Evolutionary conservation across 2,797 vertebrate genomes (phyloP).

Genomic region (Melanotaenia trifasciata): DNA sequence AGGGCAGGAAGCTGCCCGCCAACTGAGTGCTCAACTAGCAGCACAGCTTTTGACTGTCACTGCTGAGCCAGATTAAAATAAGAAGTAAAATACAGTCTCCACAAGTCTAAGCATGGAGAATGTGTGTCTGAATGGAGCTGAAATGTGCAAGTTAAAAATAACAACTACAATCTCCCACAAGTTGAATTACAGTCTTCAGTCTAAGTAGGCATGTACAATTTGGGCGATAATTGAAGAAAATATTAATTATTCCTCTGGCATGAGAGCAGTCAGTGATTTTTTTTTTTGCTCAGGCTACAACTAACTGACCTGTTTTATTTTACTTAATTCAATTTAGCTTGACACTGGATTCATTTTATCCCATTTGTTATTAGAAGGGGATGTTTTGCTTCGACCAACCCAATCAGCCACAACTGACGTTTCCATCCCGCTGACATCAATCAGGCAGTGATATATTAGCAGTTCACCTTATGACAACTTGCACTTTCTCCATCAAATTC

Average conservation of each 20-base stretch:
- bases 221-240: neutral
- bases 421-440: neutral
- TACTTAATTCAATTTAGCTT: neutral
- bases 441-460: neutral
- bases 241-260: conserved; percentile 1
- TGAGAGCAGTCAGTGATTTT: neutral
- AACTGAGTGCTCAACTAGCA: conserved; percentile 16
- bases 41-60: conserved; percentile 15
- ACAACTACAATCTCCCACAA: neutral
- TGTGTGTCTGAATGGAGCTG: neutral
- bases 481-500: neutral
- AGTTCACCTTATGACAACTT: neutral
- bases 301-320: neutral
- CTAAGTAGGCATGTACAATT: neutral
- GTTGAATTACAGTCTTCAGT: neutral
- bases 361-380: neutral
- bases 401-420: neutral
- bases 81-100: conserved; percentile 2
- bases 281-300: neutral
- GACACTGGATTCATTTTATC: neutral
- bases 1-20: conserved; percentile 33
- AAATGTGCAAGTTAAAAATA: neutral
- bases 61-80: neutral
- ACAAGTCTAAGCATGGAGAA: neutral
- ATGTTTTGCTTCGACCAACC: neutral